A percentile compares a stretch with the other conserved stretches of the same genome.
These are phyloP conservation scores for Sorex fumeus DNA, from an alignment of 2,113 vertebrate genomes.

Conservation along the genomic window DNA sequence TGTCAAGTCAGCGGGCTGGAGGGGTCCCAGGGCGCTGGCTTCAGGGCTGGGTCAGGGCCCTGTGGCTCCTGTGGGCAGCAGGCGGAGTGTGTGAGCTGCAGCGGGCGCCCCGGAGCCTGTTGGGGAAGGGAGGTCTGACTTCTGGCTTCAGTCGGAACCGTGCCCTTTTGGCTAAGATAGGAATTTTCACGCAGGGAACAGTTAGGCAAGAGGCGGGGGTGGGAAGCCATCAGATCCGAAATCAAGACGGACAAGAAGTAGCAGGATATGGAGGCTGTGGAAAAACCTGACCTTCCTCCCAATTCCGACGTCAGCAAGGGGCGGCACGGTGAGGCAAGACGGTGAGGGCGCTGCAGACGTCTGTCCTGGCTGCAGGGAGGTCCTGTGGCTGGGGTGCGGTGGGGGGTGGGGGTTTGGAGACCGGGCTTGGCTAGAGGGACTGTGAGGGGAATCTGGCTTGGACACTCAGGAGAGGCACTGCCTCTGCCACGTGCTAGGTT, in stretches of 20 bases:
- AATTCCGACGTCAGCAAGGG: neutral
- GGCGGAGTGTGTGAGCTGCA: neutral
- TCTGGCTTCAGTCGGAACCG: conserved; percentile 69
- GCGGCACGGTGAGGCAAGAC: neutral
- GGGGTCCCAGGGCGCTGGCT: neutral
- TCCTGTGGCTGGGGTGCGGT: fast-evolving
- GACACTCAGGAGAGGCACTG: neutral
- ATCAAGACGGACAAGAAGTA: conserved; percentile 21
- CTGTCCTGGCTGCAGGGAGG: neutral
- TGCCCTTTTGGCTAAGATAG: conserved; percentile 54
- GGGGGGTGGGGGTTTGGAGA: no score
- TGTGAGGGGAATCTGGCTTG: neutral
- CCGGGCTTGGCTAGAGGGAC: neutral
- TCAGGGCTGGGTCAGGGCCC: neutral
- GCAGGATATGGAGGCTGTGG: conserved; percentile 8
- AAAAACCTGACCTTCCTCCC: conserved; percentile 68
- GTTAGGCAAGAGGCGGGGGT: conserved; percentile 67
- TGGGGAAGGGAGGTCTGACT: conserved; percentile 54
- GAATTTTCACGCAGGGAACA: conserved; percentile 14
- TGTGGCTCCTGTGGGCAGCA: neutral
- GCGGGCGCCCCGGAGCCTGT: neutral
- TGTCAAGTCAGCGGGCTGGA: neutral
- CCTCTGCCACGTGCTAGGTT: neutral
- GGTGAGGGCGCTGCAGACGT: neutral
- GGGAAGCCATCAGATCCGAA: conserved; percentile 31